Evolutionary conservation across 2,888 invertebrate species (phyloP).

Genomic region (Trachelus troglodyta): DNA sequence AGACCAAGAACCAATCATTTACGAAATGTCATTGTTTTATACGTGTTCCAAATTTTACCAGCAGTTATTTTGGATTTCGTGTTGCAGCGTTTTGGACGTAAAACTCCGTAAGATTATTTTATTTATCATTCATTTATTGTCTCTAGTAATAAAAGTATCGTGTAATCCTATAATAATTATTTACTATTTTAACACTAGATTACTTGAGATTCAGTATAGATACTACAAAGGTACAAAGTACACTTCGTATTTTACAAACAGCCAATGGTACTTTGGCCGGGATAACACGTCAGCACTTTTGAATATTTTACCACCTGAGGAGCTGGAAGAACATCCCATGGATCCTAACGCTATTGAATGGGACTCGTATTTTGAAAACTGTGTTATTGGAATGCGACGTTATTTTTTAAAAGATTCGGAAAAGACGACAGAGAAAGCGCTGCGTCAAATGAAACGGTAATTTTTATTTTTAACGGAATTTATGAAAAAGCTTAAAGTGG

Average conservation of each 20-base stretch:
- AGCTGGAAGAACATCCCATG: slow-evolving; percentile 65
- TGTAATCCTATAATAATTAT: neutral
- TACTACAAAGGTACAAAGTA: slow-evolving; percentile 67
- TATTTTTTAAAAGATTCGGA: slow-evolving; percentile 68
- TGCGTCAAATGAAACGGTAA: slow-evolving; percentile 35
- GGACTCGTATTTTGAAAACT: slow-evolving; percentile 68
- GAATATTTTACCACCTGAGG: slow-evolving; percentile 49
- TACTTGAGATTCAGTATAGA: slow-evolving; percentile 67
- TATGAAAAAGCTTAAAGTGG: neutral
- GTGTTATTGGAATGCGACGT: slow-evolving; percentile 68
- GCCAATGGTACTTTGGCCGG: slow-evolving; percentile 67
- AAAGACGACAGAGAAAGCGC: slow-evolving; percentile 32
- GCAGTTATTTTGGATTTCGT: slow-evolving; percentile 35
- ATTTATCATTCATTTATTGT: neutral
- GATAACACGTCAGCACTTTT: slow-evolving; percentile 55
- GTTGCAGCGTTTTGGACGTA: slow-evolving; percentile 4
- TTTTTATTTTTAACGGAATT: neutral
- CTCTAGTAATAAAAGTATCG: neutral
- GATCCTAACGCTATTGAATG: slow-evolving; percentile 68
- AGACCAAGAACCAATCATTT: slow-evolving; percentile 58
- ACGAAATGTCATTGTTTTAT: slow-evolving; percentile 57
- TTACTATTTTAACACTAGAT: slow-evolving; percentile 48
- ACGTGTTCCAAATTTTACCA: slow-evolving; percentile 45
- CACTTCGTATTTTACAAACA: slow-evolving; percentile 68
- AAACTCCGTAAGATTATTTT: slow-evolving; percentile 2